A percentile compares a stretch with the other conserved stretches of the same genome.
These are phyloP conservation scores for Limenitis camilla DNA, from an alignment of 2,888 invertebrate genomes.

Conservation along the genomic window DNA sequence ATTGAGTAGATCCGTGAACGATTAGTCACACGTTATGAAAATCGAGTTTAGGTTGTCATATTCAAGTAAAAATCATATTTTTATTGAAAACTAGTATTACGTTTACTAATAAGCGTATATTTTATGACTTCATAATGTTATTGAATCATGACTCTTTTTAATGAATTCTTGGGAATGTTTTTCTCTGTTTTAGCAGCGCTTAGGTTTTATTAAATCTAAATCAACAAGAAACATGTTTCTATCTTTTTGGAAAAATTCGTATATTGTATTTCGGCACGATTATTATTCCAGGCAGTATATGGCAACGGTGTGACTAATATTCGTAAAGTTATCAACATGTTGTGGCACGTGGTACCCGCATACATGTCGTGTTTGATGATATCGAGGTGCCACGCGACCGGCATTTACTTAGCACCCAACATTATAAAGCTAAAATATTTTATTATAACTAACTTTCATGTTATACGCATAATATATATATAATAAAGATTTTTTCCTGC, in stretches of 20 bases:
- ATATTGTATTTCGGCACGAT: neutral
- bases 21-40: no score
- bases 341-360: constrained; percentile 55
- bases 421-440: neutral
- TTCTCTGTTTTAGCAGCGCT: no score
- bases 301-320: constrained; percentile 5
- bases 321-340: constrained; percentile 6
- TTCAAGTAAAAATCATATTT: no score
- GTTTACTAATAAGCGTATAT: no score
- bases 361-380: constrained; percentile 35
- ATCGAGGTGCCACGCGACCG: neutral
- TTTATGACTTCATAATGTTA: no score
- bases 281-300: neutral
- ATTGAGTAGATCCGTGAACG: no score
- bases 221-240: neutral
- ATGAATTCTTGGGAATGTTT: no score
- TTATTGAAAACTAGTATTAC: no score
- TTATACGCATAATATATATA: neutral
- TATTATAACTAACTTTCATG: neutral
- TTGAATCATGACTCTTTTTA: no score
- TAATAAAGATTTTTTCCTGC: no score
- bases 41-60: no score
- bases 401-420: constrained; percentile 1
- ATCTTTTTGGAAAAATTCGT: neutral
- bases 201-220: no score